These are phyloP conservation scores for Centropyge bicolor DNA, from an alignment of 2,797 vertebrate species.

Conservation along the genomic window DNA sequence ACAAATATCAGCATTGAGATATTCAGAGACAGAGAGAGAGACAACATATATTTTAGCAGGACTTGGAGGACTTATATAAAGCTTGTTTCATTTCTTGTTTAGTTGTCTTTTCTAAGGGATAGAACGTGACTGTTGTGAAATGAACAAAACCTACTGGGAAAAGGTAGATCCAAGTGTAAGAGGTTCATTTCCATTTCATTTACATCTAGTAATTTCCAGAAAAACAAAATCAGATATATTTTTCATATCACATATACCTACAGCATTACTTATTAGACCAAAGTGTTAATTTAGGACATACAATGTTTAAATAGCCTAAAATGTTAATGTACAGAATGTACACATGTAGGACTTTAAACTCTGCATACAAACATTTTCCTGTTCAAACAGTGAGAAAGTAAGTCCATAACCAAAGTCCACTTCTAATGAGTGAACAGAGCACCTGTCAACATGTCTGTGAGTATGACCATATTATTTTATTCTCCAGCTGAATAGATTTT, in stretches of 20 bases:
- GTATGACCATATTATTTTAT: constrained; percentile 37
- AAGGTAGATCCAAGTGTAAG: background rate
- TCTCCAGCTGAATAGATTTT: background rate
- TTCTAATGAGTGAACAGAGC: constrained; percentile 3
- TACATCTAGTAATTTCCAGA: background rate
- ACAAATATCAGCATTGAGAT: background rate
- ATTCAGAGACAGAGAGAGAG: background rate
- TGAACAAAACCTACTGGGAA: background rate
- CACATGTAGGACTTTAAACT: constrained; percentile 57
- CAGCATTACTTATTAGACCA: background rate
- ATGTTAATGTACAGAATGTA: background rate
- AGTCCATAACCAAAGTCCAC: constrained; percentile 62
- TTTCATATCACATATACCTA: background rate
- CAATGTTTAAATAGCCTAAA: background rate
- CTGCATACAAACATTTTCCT: constrained; percentile 27
- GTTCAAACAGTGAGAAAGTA: constrained; percentile 53
- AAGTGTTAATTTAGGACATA: too few species aligned
- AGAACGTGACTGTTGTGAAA: too few species aligned
- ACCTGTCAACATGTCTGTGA: constrained; percentile 58
- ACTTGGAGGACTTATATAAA: background rate
- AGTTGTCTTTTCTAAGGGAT: background rate
- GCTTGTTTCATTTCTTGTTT: background rate
- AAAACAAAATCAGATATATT: background rate
- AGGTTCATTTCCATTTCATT: background rate
- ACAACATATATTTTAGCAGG: background rate